Evolutionary conservation across 2,113 vertebrate genomes (phyloP).

Genomic region (Urocynchramus pylzowi): DNA sequence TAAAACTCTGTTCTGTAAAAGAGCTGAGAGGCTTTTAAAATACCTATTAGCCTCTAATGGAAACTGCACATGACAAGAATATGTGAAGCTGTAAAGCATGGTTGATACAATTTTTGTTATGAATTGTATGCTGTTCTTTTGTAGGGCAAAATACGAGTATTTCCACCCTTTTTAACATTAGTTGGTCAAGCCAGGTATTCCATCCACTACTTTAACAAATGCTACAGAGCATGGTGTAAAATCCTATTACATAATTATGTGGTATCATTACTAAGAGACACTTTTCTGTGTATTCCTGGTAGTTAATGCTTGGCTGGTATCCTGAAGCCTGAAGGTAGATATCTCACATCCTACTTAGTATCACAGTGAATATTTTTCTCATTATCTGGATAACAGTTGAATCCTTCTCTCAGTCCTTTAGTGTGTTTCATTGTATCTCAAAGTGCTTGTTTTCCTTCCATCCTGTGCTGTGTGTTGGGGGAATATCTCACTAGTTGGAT

Average conservation of each 20-base stretch:
- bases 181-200: background rate
- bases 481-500: background rate
- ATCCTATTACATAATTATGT: background rate
- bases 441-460: background rate
- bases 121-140: background rate
- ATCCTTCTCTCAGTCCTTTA: background rate
- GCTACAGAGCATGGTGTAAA: background rate
- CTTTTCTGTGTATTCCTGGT: background rate
- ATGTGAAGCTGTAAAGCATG: background rate
- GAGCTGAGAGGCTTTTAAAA: background rate
- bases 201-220: background rate
- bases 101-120: background rate
- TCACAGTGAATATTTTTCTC: background rate
- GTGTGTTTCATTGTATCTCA: accelerated
- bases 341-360: background rate
- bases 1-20: constrained; percentile 5
- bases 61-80: background rate
- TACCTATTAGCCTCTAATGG: background rate
- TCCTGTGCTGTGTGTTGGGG: background rate
- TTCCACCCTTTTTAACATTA: background rate
- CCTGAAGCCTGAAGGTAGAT: background rate
- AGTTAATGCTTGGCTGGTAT: background rate
- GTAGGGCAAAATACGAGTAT: background rate
- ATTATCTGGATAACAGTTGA: background rate
- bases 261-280: background rate